Evolutionary conservation across 2,797 vertebrate genomes (phyloP).

Genomic region (Cheracebus regulus): DNA sequence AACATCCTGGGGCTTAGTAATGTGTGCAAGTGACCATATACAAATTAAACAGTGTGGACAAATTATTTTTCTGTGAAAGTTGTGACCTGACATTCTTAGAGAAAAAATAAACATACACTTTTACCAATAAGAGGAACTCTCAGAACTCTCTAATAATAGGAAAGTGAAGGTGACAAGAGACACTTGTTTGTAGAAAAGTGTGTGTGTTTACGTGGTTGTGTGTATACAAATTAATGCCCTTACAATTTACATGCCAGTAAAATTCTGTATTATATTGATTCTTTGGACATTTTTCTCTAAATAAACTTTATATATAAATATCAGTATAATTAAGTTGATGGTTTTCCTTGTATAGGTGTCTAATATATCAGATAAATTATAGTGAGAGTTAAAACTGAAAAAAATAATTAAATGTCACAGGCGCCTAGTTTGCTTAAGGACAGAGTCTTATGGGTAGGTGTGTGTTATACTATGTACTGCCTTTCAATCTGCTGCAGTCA

Average conservation of each 20-base stretch:
- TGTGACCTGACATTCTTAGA: neutral
- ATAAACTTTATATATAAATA: slow-evolving; percentile 39
- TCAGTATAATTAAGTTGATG: slow-evolving; percentile 21
- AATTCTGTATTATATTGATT: neutral
- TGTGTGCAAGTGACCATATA: neutral
- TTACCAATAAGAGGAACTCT: neutral
- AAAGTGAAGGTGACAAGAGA: neutral
- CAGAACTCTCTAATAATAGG: neutral
- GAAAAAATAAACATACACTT: slow-evolving; percentile 16
- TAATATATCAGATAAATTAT: slow-evolving; percentile 7
- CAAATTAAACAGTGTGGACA: neutral
- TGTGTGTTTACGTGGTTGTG: no score
- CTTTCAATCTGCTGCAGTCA: slow-evolving; percentile 26
- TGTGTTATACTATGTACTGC: neutral
- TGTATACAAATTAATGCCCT: neutral
- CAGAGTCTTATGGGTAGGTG: neutral
- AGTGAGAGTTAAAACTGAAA: slow-evolving; percentile 26
- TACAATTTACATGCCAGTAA: neutral
- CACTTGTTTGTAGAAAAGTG: neutral
- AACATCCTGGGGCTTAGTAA: neutral
- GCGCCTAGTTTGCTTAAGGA: slow-evolving; percentile 6
- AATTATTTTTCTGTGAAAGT: slow-evolving; percentile 39
- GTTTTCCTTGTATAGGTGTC: slow-evolving; percentile 1
- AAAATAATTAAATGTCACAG: neutral
- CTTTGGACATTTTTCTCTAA: neutral